phyloP scores from a whole-genome alignment of 2,888 invertebrate genomes.

The Belgica antarctica region DNA sequence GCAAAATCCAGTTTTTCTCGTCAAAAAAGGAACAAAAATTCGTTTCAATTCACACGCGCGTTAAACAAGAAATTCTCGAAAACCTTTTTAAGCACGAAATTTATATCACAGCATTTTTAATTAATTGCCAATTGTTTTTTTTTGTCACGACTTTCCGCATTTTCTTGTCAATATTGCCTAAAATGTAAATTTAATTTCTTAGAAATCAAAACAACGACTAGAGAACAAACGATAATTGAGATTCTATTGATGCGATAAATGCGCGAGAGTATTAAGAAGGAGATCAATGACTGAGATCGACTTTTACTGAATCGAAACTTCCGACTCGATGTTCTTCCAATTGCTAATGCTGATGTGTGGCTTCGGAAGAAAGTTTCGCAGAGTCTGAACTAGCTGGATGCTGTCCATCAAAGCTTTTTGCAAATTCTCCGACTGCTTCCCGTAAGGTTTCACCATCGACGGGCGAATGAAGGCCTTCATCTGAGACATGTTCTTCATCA shows the following conservation, averaged over 20 bases:
- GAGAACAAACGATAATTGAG: neutral
- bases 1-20: neutral
- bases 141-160: neutral
- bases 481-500: constrained; percentile 83
- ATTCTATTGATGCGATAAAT: neutral
- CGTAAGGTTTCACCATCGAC: constrained; percentile 81
- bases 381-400: constrained; percentile 79
- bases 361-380: constrained; percentile 79
- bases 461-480: constrained; percentile 86
- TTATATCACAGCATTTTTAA: constrained; percentile 44
- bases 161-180: constrained; percentile 27
- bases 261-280: neutral
- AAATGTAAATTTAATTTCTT: neutral
- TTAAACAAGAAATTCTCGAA: neutral
- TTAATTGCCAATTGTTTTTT: constrained; percentile 42
- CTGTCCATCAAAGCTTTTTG: constrained; percentile 86
- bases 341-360: constrained; percentile 86
- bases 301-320: constrained; percentile 37
- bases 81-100: constrained; percentile 39
- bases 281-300: neutral
- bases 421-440: constrained; percentile 83
- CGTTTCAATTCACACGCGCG: neutral
- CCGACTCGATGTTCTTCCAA: constrained; percentile 81
- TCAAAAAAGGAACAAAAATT: constrained; percentile 27
- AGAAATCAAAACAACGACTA: constrained; percentile 19